A percentile compares a stretch with the other conserved stretches of the same genome.
These are phyloP conservation scores for Acleris sparsana DNA, from an alignment of 2,888 invertebrate species.

Conservation along the genomic window DNA sequence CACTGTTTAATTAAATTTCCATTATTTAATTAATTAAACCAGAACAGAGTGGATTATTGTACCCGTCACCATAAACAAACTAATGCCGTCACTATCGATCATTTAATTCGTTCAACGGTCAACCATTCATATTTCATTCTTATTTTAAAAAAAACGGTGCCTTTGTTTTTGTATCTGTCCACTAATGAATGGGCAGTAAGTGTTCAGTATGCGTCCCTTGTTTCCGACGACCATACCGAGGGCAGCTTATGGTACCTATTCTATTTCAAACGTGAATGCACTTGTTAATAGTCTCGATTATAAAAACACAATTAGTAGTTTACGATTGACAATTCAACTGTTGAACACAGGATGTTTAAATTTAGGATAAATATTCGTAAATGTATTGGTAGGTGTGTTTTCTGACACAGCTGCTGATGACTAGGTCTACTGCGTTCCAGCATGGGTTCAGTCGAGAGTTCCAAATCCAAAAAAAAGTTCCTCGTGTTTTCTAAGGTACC, in stretches of 20 bases:
- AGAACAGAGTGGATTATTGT: no score
- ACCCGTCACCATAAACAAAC: no score
- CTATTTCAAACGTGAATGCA: slow-evolving; percentile 18
- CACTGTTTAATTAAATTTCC: no score
- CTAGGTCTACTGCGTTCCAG: no score
- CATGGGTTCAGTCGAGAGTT: no score
- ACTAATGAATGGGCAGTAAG: slow-evolving; percentile 12
- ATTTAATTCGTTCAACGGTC: no score
- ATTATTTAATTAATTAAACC: no score
- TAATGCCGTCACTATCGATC: no score
- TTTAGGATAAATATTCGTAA: not conserved
- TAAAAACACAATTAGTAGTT: slow-evolving; percentile 26
- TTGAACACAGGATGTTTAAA: not conserved
- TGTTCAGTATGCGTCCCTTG: slow-evolving; percentile 25
- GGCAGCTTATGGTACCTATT: slow-evolving; percentile 7
- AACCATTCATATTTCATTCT: not conserved
- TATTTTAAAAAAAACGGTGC: not conserved
- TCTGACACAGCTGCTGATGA: no score
- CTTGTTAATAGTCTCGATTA: slow-evolving; percentile 10
- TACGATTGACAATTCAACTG: slow-evolving; percentile 9
- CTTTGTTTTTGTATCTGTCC: not conserved
- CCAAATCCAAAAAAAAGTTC: no score
- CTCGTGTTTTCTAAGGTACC: no score
- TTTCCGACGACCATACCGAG: slow-evolving; percentile 15
- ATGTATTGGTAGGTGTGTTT: no score